These are phyloP conservation scores for Tarsius wallacei DNA, from an alignment of 2,797 vertebrate species.

Conservation along the genomic window DNA sequence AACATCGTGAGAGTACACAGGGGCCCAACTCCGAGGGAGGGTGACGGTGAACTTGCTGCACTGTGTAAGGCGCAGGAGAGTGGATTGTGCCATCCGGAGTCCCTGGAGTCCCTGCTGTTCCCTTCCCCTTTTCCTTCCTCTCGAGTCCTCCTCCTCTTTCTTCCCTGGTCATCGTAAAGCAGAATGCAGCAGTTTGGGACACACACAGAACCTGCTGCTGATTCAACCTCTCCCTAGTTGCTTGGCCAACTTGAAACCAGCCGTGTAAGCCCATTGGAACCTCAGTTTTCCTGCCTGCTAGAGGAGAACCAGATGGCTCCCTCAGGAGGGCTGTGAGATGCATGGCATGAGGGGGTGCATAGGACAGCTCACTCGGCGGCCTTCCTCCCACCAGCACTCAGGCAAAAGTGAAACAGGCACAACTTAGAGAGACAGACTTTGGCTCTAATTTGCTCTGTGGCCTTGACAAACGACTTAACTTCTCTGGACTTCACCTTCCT, in stretches of 20 bases:
- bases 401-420: background rate
- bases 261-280: background rate
- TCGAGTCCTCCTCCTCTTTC: background rate
- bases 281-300: slow-evolving; percentile 45
- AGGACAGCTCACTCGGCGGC: too few species aligned
- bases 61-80: rapidly evolving
- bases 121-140: background rate
- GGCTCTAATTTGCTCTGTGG: background rate
- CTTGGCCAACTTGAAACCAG: background rate
- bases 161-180: background rate
- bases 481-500: background rate
- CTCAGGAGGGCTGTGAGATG: background rate
- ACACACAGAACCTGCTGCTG: too few species aligned
- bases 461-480: background rate
- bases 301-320: rapidly evolving
- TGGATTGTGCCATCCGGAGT: rapidly evolving
- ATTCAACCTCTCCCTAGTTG: background rate
- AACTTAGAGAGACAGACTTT: background rate
- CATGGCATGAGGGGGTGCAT: background rate
- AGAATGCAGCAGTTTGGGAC: background rate
- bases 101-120: too few species aligned
- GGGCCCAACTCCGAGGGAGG: rapidly evolving
- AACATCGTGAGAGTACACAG: background rate
- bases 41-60: background rate
- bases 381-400: background rate